phyloP scores from a whole-genome alignment of 1,140 invertebrate genomes.

The Solenopsis invicta region DNA sequence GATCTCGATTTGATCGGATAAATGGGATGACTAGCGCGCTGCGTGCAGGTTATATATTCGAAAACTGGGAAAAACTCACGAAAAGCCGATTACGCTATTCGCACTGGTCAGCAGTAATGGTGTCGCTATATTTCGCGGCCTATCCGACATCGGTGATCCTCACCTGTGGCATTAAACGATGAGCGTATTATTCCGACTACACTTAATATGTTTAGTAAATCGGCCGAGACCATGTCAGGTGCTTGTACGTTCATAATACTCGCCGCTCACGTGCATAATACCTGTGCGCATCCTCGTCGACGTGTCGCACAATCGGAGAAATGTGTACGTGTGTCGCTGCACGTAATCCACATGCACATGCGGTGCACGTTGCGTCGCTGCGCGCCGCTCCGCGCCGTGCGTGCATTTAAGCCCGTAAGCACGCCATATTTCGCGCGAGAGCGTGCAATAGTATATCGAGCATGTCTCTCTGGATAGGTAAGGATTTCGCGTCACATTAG shows the following conservation, averaged over 20 bases:
- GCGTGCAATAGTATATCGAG: background rate
- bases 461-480: conserved; percentile 37
- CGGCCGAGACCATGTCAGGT: conserved; percentile 79
- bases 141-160: conserved; percentile 59
- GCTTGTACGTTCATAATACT: conserved; percentile 77
- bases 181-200: conserved; percentile 81
- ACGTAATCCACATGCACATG: conserved; percentile 29
- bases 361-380: background rate
- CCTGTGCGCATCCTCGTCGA: conserved; percentile 37
- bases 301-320: conserved; percentile 40
- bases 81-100: conserved; percentile 39
- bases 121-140: conserved; percentile 30
- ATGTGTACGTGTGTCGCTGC: conserved; percentile 1
- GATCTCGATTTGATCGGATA: conserved; percentile 22
- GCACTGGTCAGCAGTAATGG: background rate
- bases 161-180: conserved; percentile 75
- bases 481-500: conserved; percentile 55
- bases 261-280: conserved; percentile 45
- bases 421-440: conserved; percentile 2
- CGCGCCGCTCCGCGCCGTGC: no score
- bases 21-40: background rate
- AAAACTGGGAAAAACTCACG: conserved; percentile 14
- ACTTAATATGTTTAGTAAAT: conserved; percentile 83
- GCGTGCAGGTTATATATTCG: background rate
- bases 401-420: conserved; percentile 38